phyloP scores from a whole-genome alignment of 1,140 invertebrate species.

The Spodoptera litura region DNA sequence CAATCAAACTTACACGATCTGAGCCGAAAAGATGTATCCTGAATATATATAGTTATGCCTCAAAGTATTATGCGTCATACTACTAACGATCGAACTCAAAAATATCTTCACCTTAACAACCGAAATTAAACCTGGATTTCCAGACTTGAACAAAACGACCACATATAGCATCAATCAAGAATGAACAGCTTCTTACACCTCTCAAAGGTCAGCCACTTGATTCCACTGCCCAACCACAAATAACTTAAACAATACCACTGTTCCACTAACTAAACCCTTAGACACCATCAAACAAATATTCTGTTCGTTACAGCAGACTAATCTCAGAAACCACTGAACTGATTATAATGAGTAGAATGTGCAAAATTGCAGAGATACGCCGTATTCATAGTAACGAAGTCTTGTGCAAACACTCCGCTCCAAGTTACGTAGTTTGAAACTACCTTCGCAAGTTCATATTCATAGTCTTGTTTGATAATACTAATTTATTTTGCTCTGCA shows the following conservation, averaged over 20 bases:
- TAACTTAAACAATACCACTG: neutral
- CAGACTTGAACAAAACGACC: too few relatives aligned
- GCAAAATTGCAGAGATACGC: slow-evolving; percentile 18
- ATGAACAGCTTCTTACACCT: too few relatives aligned
- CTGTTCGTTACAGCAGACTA: neutral
- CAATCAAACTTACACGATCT: too few relatives aligned
- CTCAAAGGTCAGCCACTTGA: too few relatives aligned
- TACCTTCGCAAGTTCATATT: slow-evolving; percentile 12
- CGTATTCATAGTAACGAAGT: slow-evolving; percentile 22
- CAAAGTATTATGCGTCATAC: too few relatives aligned
- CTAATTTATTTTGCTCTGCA: neutral
- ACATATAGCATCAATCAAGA: too few relatives aligned
- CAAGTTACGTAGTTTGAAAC: slow-evolving; percentile 24
- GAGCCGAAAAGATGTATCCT: too few relatives aligned
- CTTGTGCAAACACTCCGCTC: neutral
- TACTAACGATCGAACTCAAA: too few relatives aligned
- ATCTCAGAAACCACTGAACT: slow-evolving; percentile 19
- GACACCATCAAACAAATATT: neutral
- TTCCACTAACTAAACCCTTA: neutral
- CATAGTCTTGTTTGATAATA: neutral
- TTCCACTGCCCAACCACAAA: too few relatives aligned
- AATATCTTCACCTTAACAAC: too few relatives aligned
- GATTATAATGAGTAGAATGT: slow-evolving; percentile 8
- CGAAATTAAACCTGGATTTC: too few relatives aligned
- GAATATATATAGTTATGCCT: too few relatives aligned